phyloP scores from a whole-genome alignment of 2,113 vertebrate species.

The Puntigrus tetrazona region DNA sequence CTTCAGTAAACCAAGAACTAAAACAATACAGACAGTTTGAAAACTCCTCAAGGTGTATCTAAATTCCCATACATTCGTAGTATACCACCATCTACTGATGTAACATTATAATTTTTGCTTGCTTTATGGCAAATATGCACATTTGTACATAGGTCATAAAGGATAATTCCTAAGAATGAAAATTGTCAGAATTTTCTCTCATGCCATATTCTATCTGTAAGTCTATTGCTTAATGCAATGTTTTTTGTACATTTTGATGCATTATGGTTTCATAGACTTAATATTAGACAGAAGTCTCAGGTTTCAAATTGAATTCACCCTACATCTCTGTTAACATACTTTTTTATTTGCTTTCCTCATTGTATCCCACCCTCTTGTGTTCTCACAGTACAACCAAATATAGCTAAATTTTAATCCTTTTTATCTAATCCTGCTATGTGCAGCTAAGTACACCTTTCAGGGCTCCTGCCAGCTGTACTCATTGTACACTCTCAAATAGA shows the following conservation, averaged over 20 bases:
- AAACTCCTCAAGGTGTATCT: neutral
- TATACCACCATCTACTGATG: neutral
- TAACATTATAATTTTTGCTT: neutral
- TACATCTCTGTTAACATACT: neutral
- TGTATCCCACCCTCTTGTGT: neutral
- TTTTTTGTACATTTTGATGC: too few relatives aligned
- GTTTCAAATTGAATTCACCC: neutral
- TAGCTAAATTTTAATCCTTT: neutral
- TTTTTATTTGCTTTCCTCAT: neutral
- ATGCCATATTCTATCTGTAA: neutral
- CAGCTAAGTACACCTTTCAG: constrained; percentile 28
- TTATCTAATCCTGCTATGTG: neutral
- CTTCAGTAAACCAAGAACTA: too few relatives aligned
- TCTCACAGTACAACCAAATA: neutral
- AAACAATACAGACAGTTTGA: too few relatives aligned
- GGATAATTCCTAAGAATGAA: neutral
- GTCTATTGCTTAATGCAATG: too few relatives aligned
- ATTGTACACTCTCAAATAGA: constrained; percentile 28
- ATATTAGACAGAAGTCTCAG: neutral
- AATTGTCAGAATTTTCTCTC: neutral
- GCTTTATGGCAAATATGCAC: neutral
- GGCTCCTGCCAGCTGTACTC: constrained; percentile 10
- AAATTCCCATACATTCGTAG: neutral
- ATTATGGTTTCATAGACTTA: too few relatives aligned
- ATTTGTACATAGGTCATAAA: neutral